A percentile compares a stretch with the other conserved stretches of the same genome.
phyloP scores from a whole-genome alignment of 2,113 vertebrate species.

The Pheucticus melanocephalus region DNA sequence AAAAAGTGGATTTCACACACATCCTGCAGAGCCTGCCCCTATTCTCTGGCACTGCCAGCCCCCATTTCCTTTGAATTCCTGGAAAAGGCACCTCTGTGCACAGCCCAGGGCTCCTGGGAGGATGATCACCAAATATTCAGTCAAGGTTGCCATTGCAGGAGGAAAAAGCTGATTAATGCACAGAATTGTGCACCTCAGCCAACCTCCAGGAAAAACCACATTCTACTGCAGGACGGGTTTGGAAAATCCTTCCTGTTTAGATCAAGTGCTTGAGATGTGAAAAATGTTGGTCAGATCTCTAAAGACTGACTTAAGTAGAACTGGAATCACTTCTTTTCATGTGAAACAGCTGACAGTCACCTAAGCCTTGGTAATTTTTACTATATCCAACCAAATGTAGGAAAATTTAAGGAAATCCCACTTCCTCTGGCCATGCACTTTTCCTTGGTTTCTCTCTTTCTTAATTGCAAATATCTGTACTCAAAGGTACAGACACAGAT shows the following conservation, averaged over 20 bases:
- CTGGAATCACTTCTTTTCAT: neutral
- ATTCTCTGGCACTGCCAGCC: neutral
- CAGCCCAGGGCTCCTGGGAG: neutral
- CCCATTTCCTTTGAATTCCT: neutral
- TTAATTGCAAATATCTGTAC: neutral
- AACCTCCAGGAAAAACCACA: neutral
- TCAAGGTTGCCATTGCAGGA: neutral
- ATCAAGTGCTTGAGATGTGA: neutral
- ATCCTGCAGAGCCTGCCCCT: neutral
- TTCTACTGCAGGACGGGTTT: neutral
- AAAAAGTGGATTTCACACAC: neutral
- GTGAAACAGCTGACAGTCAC: neutral
- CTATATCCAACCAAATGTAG: neutral
- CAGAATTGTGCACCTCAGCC: neutral
- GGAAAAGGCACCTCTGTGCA: neutral
- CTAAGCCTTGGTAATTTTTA: neutral
- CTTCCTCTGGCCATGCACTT: neutral
- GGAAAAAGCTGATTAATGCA: neutral
- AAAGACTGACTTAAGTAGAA: neutral
- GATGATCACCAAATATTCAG: neutral
- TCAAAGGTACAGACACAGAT: neutral
- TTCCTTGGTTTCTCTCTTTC: neutral
- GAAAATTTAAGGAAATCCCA: neutral
- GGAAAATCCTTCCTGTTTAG: neutral
- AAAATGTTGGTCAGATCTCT: neutral